Evolutionary conservation across 2,113 vertebrate genomes (phyloP), one percentile per base, ranked within the genome.

Genomic region (Mandrillus leucophaeus): DNA sequence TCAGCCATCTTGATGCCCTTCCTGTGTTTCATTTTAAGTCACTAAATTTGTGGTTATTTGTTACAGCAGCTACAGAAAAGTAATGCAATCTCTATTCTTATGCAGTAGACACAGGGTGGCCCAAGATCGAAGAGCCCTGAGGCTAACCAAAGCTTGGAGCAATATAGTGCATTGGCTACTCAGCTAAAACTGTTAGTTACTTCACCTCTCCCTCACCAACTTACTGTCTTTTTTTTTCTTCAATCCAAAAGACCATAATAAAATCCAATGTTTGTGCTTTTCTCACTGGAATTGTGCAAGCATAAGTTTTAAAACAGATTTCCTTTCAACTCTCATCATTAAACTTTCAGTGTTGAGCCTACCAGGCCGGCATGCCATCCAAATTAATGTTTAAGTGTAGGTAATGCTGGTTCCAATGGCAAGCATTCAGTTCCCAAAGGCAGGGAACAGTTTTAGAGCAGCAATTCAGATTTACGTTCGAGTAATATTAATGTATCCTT

Each of bases 391-490:
- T 40, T 73, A 70, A 64, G 55, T 38, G 27, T 1, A 83, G 32
- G 16, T 45, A 73, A 45, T 30, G 13, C 6, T 32, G n/a, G 0
- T 61, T 84, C 27, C 25, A 68, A 16, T 20, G 9, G 38, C n/a
- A 87, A 85, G 17, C 38, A 68, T 88, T 93, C 35, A 35, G 68
- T 78, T 95, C 50, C 38, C 55, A 95, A 87, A 90, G 79, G 32
- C 64, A 79, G 68, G 32, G 8, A 35, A 23, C 48, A 22, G 25
- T 55, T 88, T 84, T 76, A 50, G 59, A 88, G 52, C 40, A 68
- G 27, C 17, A 14, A 17, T 76, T 95, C 61, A 87, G 22, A 95
- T 87, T 84, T 84, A 68, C 23, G 22, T 66, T 52, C 45, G 27
- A 79, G 14, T 57, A 14, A 85, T 64, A 79, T 82, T 52, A 55